Base-by-base conservation (phyloP, 2,797 vertebrate genomes). In the Chelidonichthys spinosus region DNA sequence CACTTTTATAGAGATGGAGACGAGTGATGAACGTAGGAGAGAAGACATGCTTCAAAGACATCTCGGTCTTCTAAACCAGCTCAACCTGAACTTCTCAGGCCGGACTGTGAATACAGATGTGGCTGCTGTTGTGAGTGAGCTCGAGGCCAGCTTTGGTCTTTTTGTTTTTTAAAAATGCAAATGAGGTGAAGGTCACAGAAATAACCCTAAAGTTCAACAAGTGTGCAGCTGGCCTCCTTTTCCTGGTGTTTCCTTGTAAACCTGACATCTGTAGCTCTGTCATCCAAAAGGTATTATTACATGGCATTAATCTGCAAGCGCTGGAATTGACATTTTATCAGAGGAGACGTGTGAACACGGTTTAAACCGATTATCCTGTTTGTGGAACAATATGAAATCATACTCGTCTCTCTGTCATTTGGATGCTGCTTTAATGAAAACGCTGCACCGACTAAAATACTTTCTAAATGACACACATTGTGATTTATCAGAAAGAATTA, bases 321-420 rank as follows among this genome's bases (percentile, higher is more conserved):
- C 25, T 58, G 52, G 73, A 83, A 81, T 89, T 90, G 65, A 53
- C 81, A 90, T 87, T 82, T 85, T 85, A 89, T 79, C 44, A 84
- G 54, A 62, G 47, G 33, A 70, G 61, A 47, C 63, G 36, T 67
- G 33, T 79, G 79, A 83, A 83, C 87, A 69, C 69, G 63, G 56
- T 69, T 63, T 68, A 53, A 68, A 56, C 71, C 25, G 77, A 86
- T 88, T 88, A 83, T 35, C 13, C 58, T 62, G 77, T 86, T 84
- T 88, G 56, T 42, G 54, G 61, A 85, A 54, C 33, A 52, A 69
- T 44, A 44, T 58, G 39, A 78, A 72, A 43, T 76, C 13, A 9
- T 60, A 44, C 61, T 52, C 14, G n/a, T 25, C 53, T 59, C 47
- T 69, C 13, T 44, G 32, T 64, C 7, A 67, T 73, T 17, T 33